phyloP scores from a whole-genome alignment of 2,113 vertebrate species.

The Chamaea fasciata region DNA sequence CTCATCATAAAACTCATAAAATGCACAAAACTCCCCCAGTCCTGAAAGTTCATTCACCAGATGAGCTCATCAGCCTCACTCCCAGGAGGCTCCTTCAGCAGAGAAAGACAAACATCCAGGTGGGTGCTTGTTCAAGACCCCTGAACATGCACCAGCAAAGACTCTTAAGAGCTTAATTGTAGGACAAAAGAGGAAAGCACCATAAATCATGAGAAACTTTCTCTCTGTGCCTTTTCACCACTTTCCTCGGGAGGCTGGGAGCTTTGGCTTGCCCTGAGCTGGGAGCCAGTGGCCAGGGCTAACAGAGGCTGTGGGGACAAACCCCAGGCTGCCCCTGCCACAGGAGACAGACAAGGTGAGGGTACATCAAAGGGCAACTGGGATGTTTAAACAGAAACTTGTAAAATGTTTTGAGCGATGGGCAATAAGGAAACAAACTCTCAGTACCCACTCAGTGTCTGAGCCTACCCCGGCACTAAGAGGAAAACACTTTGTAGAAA shows the following conservation, averaged over 20 bases:
- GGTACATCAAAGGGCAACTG: background rate
- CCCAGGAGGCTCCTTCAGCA: background rate
- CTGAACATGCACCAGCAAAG: background rate
- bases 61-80: background rate
- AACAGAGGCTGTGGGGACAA: background rate
- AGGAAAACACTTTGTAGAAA: background rate
- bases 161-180: background rate
- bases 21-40: background rate
- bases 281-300: background rate
- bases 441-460: background rate
- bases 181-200: background rate
- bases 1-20: background rate
- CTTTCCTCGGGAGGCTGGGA: background rate
- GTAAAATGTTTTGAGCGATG: background rate
- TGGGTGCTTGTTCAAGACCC: background rate
- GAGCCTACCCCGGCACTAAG: background rate
- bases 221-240: background rate
- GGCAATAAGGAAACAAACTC: background rate
- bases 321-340: background rate
- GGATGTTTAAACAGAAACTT: background rate
- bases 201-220: slow-evolving; percentile 35
- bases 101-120: background rate
- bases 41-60: background rate
- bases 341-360: background rate
- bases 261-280: background rate